Conservation (phyloP, 2,888 invertebrate species). For the Chrysodeixis includens region DNA sequence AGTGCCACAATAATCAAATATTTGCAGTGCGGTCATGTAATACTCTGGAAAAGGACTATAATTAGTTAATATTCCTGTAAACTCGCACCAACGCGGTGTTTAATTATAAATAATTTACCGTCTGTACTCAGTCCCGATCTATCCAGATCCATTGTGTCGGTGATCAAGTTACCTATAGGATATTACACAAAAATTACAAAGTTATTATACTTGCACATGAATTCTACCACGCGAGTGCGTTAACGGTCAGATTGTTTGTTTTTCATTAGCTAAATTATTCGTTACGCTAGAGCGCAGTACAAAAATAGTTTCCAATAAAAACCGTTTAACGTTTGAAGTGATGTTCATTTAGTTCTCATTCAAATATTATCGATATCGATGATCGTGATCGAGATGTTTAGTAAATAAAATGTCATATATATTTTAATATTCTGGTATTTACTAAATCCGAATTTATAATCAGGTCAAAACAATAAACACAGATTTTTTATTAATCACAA, state of each 20-base stretch:
- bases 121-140: conserved; percentile 73
- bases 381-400: neutral
- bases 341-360: conserved; percentile 31
- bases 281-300: conserved; percentile 71
- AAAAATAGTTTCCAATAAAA: conserved; percentile 77
- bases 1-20: conserved; percentile 83
- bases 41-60: conserved; percentile 79
- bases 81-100: conserved; percentile 78
- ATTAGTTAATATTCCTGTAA: conserved; percentile 68
- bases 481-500: too few species aligned
- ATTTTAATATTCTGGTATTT: too few species aligned
- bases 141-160: conserved; percentile 75
- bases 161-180: conserved; percentile 31
- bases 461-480: too few species aligned
- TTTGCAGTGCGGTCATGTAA: conserved; percentile 81
- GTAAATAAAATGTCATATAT: too few species aligned
- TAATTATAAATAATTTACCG: conserved; percentile 72
- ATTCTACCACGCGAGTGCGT: conserved; percentile 61
- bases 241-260: conserved; percentile 76
- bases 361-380: conserved; percentile 48
- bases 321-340: conserved; percentile 61
- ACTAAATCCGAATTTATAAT: too few species aligned
- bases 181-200: conserved; percentile 41
- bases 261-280: conserved; percentile 76
- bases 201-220: conserved; percentile 47